Base-by-base conservation (phyloP, 53 echinoderm and acorn worm genomes). In the Mesocentrotus franciscanus region DNA sequence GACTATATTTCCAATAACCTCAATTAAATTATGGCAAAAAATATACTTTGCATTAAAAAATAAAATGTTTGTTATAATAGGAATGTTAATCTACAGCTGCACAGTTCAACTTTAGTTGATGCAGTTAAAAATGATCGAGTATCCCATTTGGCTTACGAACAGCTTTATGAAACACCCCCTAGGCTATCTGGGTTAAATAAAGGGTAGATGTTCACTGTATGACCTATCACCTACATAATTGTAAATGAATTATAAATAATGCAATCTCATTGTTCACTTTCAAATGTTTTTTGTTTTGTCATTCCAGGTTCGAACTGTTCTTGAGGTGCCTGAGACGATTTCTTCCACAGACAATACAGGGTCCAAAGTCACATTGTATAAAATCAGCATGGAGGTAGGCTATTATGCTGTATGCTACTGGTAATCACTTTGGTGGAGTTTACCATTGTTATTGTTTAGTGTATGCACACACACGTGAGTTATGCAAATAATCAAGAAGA, bases 301-400 rank as follows among this genome's bases (percentile, higher is more conserved):
- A 57, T 92, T 92, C 26, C 92, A 92, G 92, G 74, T 56, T 16
- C 71, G 13, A 74, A 92, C 92, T 20, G 39, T 92, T 12, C 18
- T 92, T 5, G 92, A 92, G 15, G 74, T 92, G 1, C 42, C 92
- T 6, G 92, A 92, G 68, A 74, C 55, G 92, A 92, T 92, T 32
- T 66, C 92, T 29, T 64, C 92, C 55, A 72, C 71, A 72, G 92
- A 92, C 75, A 75, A 75, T 24, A 55, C 0, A 27, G 92, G 92
- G 56, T 92, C 74, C 74, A 92, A 92, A 72, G 71, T 74, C 56
- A 92, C 92, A 22, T 56, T 92, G 74, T 92, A 92, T 49, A 92
- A 92, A 74, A 56, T 92, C 74, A 74, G 56, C 22, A n/a, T 92
- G 10, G 55, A 92, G 92, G 92, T 92, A 92, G 22, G 29, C 87